phyloP scores from a whole-genome alignment of 2,113 vertebrate genomes.

The Agelaius tricolor region DNA sequence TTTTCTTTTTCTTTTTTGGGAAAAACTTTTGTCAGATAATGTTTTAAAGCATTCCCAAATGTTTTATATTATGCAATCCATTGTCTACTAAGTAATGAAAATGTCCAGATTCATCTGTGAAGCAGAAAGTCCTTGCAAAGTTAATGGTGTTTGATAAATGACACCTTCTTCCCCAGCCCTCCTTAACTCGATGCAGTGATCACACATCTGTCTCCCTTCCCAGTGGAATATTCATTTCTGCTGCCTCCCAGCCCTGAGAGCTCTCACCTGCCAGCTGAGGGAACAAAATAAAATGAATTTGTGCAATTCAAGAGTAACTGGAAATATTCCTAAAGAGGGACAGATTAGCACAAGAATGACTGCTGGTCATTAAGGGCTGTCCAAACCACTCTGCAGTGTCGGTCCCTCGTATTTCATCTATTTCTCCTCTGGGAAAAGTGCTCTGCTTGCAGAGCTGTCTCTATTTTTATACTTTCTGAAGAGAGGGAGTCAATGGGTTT shows the following conservation, averaged over 20 bases:
- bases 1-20: not conserved
- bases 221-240: not conserved
- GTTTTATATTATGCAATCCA: not conserved
- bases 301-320: not conserved
- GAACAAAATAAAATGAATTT: conserved; percentile 27
- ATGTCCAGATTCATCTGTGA: not conserved
- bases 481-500: not conserved
- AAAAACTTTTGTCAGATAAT: conserved; percentile 13
- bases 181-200: not conserved
- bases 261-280: conserved; percentile 1
- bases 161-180: not conserved
- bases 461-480: not conserved
- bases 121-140: conserved; percentile 13
- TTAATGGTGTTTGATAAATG: conserved; percentile 11
- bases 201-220: not conserved
- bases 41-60: not conserved
- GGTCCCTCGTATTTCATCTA: not conserved
- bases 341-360: conserved; percentile 1
- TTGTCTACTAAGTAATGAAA: not conserved
- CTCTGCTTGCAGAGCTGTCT: not conserved
- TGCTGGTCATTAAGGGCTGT: not conserved
- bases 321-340: conserved; percentile 26
- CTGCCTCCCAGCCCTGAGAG: not conserved
- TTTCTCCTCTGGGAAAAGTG: not conserved
- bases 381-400: not conserved